Evolutionary conservation across 2,888 invertebrate genomes (phyloP), one percentile per base, ranked within the genome.

Genomic region (Dinocampus coccinellae): DNA sequence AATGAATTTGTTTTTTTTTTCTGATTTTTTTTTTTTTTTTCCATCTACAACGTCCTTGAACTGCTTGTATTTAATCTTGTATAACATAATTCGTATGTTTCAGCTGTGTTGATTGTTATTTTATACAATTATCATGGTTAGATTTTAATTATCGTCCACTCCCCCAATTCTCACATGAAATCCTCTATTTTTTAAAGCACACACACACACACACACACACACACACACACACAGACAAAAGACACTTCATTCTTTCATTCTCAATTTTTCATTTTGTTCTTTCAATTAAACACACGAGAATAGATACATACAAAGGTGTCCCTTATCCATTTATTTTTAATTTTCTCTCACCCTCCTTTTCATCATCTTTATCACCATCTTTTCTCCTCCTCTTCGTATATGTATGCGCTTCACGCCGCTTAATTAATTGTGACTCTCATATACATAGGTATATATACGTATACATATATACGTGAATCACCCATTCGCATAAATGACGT

Each of bases 71-170:
- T 78, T 78, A 74, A 78, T 81, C 79, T 77, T 70, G 69, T 70
- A 77, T 70, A 75, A 77, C 75, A 71, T 76, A 81, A 76, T 73
- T 77, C 75, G 70, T 36, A 69, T 65, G 52, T 64, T 83, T 75
- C 77, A 85, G 84, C 78, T 84, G 83, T 86, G 88, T 86, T 80
- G 82, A 85, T 76, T 88, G 87, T 77, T 88, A 88, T 80, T 88
- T 73, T 72, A 68, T 72, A 72, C 72, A 72, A 55, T 66, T 65
- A 64, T 47, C 62, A 64, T 63, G 64, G 55, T 60, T 47, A 24
- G 55, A 63, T 7, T 42, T 42, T 42, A 47, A 57, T 36, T 33
- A 33, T 52, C 33, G 60, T 36, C 72, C 70, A 62, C 52, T 55
- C 65, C 53, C n/a, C 70, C 67, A 60, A 42, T 34, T 22, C 13